Evolutionary conservation across 2,888 invertebrate genomes (phyloP).

Genomic region (Chymomyza caudatula): DNA sequence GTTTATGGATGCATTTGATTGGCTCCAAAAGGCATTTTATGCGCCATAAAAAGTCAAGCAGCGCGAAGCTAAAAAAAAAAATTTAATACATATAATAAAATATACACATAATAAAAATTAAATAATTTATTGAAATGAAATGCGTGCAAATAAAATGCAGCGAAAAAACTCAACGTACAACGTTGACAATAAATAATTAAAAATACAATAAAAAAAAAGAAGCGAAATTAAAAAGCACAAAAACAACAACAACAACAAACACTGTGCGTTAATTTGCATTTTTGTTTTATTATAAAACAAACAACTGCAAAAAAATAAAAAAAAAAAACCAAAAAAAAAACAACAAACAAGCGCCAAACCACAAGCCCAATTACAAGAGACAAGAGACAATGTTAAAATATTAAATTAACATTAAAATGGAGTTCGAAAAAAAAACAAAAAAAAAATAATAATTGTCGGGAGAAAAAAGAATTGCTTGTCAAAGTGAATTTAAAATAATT

Average conservation of each 20-base stretch:
- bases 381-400: conserved; percentile 64
- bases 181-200: conserved; percentile 56
- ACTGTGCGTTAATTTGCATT: conserved; percentile 69
- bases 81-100: conserved; percentile 9
- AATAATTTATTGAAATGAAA: conserved; percentile 63
- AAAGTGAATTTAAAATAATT: conserved; percentile 72
- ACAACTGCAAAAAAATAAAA: conserved; percentile 24
- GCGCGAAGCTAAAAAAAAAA: too few species aligned
- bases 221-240: too few species aligned
- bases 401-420: conserved; percentile 64
- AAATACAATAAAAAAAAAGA: conserved; percentile 30
- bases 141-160: conserved; percentile 39
- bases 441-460: background rate
- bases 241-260: too few species aligned
- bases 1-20: conserved; percentile 48
- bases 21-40: conserved; percentile 39
- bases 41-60: conserved; percentile 43
- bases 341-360: conserved; percentile 43
- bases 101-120: conserved; percentile 29
- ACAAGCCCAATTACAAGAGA: conserved; percentile 43
- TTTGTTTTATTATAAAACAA: conserved; percentile 62
- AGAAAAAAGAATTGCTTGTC: conserved; percentile 53
- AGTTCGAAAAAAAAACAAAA: conserved; percentile 10
- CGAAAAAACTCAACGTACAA: conserved; percentile 26
- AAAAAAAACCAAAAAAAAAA: conserved; percentile 1